Conservation (phyloP, 1,140 invertebrate species). For the Chironomus tepperi region DNA sequence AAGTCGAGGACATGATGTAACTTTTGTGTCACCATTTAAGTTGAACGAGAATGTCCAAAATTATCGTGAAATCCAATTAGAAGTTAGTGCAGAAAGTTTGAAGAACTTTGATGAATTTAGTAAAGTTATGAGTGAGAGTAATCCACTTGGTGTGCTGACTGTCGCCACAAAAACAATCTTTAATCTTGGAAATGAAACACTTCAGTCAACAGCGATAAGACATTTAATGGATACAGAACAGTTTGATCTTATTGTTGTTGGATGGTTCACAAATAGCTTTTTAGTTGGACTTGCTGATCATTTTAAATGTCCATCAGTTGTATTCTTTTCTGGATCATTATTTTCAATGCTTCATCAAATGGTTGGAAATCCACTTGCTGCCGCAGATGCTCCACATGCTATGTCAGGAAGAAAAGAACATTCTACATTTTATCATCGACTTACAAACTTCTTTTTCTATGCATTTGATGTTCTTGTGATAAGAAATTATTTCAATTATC, state of each 20-base stretch:
- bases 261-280: conserved; percentile 5
- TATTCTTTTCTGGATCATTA: neutral
- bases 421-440: no score
- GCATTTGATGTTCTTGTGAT: neutral
- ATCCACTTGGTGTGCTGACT: neutral
- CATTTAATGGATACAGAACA: neutral
- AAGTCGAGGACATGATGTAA: no score
- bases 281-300: conserved; percentile 22
- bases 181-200: neutral
- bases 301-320: conserved; percentile 18
- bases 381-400: no score
- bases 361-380: conserved; percentile 21
- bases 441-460: neutral
- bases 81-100: neutral
- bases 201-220: neutral
- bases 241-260: conserved; percentile 24
- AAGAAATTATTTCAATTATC: neutral
- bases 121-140: neutral
- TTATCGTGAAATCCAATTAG: conserved; percentile 30
- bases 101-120: neutral
- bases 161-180: neutral
- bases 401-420: no score
- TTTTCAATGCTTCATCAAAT: neutral
- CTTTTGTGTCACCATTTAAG: no score
- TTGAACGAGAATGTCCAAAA: no score